Base-by-base conservation (phyloP, 1,140 invertebrate genomes). In the Heliconius nattereri region DNA sequence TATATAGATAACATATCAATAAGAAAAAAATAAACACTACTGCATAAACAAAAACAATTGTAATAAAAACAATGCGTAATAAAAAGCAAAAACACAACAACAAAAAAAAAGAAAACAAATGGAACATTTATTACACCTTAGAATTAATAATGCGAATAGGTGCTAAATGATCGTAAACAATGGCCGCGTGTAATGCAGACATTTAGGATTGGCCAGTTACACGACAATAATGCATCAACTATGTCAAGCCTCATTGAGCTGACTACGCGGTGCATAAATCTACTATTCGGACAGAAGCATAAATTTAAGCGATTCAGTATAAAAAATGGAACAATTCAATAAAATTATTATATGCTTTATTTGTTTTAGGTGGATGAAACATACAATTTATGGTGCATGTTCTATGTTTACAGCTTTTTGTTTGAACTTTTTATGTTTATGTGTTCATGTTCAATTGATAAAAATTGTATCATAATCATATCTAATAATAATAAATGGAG, bases 151-250 rank as follows among this genome's bases (percentile, higher is more conserved):
- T 85, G 86, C 86, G 83, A 88, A 84, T 88, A 90, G 87, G 88
- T 84, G 86, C 83, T 89, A 88, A 92, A 90, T 87, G 88, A 83
- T 85, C 81, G 89, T 92, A 91, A 93, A 94, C 90, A 90, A 89
- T 85, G 84, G 83, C 85, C 84, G 81, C 85, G 79, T 87, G 86
- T 94, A 90, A 91, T 91, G 92, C 82, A 90, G 90, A 92, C 90
- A 86, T 91, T 93, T 90, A 91, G 88, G 89, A 91, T 85, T 87
- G 87, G 91, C 87, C 87, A 84, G 80, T 81, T 86, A 90, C 89
- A 92, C 87, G 87, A 90, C 90, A 91, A 90, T 90, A 90, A 89
- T 90, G 87, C 87, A 93, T 92, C 88, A 91, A 91, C 85, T 87
- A 87, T 87, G 88, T 86, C 91, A 91, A 90, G 90, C 89, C 86